Evolutionary conservation across 2,797 vertebrate species (phyloP).

Genomic region (Todus mexicanus): DNA sequence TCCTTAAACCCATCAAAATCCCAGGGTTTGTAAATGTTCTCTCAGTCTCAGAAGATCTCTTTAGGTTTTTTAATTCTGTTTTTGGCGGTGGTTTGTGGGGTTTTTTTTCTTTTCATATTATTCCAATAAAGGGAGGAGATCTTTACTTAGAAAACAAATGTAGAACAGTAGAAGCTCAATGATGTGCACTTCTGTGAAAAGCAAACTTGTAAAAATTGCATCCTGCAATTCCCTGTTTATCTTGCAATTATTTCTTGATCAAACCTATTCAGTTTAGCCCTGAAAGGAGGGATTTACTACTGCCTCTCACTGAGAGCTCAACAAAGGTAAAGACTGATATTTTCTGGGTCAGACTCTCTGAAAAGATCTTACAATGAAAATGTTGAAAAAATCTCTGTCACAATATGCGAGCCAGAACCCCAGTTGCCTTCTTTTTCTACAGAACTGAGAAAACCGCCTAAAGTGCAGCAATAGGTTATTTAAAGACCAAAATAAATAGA

Average conservation of each 20-base stretch:
- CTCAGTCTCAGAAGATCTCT: not conserved
- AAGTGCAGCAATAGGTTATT: not conserved
- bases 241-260: not conserved
- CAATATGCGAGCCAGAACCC: not conserved
- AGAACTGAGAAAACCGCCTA: not conserved
- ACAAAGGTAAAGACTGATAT: not conserved
- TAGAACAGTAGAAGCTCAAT: not conserved
- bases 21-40: not conserved
- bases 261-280: not conserved
- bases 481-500: conserved; percentile 1
- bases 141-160: not conserved
- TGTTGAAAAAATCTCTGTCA: not conserved
- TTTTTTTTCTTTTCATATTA: not conserved
- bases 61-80: not conserved
- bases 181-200: not conserved
- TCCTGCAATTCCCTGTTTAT: not conserved
- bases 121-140: not conserved
- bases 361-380: not conserved
- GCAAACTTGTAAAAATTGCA: not conserved
- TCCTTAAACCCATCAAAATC: not conserved
- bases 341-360: conserved; percentile 32
- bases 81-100: not conserved
- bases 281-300: not conserved
- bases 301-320: not conserved
- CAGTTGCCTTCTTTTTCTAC: not conserved